Evolutionary conservation across 2,888 invertebrate genomes (phyloP).

Genomic region (Actias luna): DNA sequence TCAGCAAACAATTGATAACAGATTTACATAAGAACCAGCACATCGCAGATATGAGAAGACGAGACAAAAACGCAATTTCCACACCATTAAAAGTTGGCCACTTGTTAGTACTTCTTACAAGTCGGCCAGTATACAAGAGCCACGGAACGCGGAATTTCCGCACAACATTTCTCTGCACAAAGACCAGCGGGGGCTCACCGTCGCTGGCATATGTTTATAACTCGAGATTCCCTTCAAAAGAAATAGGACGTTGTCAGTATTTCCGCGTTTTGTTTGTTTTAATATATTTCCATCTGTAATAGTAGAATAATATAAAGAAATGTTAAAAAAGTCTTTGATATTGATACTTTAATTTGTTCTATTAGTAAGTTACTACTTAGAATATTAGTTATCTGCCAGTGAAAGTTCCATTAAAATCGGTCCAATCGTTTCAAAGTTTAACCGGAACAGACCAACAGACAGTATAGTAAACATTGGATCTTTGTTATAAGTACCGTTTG

Average conservation of each 20-base stretch:
- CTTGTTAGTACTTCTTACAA: constrained; percentile 48
- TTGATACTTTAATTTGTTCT: too few relatives aligned
- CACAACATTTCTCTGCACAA: neutral
- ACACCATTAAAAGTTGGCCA: constrained; percentile 68
- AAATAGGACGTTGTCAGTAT: constrained; percentile 49
- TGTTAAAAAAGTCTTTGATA: too few relatives aligned
- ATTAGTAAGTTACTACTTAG: too few relatives aligned
- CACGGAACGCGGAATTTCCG: neutral
- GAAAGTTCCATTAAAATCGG: too few relatives aligned
- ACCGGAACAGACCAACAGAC: too few relatives aligned
- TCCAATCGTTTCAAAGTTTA: too few relatives aligned
- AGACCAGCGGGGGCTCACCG: neutral
- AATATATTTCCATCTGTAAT: constrained; percentile 14
- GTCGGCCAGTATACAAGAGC: constrained; percentile 25
- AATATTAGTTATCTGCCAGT: too few relatives aligned
- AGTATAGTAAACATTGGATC: too few relatives aligned
- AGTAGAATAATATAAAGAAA: too few relatives aligned
- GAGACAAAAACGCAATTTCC: constrained; percentile 71
- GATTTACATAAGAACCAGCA: constrained; percentile 52
- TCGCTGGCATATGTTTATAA: constrained; percentile 9
- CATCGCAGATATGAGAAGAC: constrained; percentile 54
- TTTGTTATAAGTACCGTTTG: too few relatives aligned
- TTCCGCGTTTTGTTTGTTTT: constrained; percentile 47
- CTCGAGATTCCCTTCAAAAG: constrained; percentile 30
- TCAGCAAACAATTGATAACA: constrained; percentile 33